Percentiles rank a stretch among this genome's conserved stretches.
phyloP scores from a whole-genome alignment of 2,113 vertebrate species.

The Carassius auratus region DNA sequence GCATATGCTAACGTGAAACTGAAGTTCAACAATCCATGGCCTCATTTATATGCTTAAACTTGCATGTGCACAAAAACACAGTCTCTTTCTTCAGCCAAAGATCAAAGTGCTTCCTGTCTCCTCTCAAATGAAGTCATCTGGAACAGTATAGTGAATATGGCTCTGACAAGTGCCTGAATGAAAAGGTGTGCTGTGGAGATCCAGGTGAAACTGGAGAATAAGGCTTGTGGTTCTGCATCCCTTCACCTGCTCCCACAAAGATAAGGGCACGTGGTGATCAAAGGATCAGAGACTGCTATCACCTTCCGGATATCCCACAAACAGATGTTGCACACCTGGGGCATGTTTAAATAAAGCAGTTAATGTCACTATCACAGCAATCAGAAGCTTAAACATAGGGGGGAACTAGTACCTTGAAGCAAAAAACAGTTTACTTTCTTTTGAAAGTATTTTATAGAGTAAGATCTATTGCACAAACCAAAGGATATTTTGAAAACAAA shows the following conservation, averaged over 20 bases:
- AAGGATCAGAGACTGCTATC: not conserved
- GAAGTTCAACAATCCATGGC: not conserved
- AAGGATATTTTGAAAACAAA: no score
- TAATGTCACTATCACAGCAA: not conserved
- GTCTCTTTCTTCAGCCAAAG: not conserved
- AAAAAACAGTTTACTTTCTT: not conserved
- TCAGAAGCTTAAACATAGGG: not conserved
- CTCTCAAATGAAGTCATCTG: not conserved
- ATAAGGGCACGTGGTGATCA: not conserved
- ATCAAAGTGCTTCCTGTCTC: conserved; percentile 30
- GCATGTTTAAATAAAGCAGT: conserved; percentile 3
- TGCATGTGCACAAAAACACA: not conserved
- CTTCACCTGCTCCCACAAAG: conserved; percentile 21
- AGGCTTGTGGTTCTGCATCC: conserved; percentile 12
- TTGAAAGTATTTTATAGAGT: not conserved
- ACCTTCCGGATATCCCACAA: conserved; percentile 20
- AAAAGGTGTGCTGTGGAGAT: conserved; percentile 2
- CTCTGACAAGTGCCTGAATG: conserved; percentile 3
- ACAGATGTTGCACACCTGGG: conserved; percentile 29
- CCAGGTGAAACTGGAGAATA: not conserved
- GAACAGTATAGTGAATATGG: conserved; percentile 16
- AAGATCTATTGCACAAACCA: no score
- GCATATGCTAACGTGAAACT: not conserved
- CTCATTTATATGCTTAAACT: conserved; percentile 15
- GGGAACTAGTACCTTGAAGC: not conserved